Conservation (phyloP, 2,888 invertebrate genomes). For the Gnatocerus cornutus region DNA sequence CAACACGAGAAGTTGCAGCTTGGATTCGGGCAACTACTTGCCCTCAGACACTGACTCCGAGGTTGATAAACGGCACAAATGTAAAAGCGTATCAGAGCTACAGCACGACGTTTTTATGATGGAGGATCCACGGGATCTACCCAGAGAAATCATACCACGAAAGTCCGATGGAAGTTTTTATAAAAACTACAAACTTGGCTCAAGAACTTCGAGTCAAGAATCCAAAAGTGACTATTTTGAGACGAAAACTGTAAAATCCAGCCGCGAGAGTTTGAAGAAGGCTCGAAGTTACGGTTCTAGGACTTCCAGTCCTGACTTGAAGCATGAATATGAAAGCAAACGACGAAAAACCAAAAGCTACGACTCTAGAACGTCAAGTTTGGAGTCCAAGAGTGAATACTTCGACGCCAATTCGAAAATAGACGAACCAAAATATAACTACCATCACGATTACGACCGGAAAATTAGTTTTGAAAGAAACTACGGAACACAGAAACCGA, state of each 20-base stretch:
- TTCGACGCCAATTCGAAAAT: constrained; percentile 72
- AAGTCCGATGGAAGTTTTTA: constrained; percentile 84
- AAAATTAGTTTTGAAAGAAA: constrained; percentile 70
- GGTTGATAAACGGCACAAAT: constrained; percentile 75
- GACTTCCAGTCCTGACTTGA: constrained; percentile 81
- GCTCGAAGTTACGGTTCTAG: constrained; percentile 73
- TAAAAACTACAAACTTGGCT: constrained; percentile 79
- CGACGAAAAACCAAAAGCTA: constrained; percentile 66
- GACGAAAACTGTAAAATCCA: constrained; percentile 78
- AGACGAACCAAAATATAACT: constrained; percentile 58
- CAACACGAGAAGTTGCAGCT: constrained; percentile 78
- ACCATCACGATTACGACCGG: constrained; percentile 66
- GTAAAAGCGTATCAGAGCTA: constrained; percentile 80
- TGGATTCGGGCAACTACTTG: constrained; percentile 85
- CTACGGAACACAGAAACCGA: constrained; percentile 67
- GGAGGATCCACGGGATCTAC: constrained; percentile 84
- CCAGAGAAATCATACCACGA: constrained; percentile 81
- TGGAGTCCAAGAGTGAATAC: constrained; percentile 78
- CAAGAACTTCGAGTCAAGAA: constrained; percentile 78
- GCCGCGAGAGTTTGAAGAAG: constrained; percentile 72
- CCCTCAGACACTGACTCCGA: constrained; percentile 83
- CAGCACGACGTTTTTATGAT: constrained; percentile 85
- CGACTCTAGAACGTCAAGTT: constrained; percentile 80
- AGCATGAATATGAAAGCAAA: constrained; percentile 72
- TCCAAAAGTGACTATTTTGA: constrained; percentile 82